phyloP scores from a whole-genome alignment of 2,113 vertebrate species.

The Vulpes lagopus region DNA sequence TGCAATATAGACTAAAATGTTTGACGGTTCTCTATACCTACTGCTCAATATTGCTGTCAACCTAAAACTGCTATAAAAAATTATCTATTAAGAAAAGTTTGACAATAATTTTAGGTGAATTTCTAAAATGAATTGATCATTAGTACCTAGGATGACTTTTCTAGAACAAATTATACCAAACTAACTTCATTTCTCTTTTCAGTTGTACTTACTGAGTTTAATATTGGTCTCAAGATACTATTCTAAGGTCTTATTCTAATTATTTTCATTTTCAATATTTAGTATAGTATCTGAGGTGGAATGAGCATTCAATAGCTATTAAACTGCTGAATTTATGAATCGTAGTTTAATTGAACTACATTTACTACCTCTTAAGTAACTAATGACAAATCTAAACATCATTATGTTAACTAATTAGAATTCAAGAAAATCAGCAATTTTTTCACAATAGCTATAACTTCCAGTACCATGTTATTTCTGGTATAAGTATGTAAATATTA shows the following conservation, averaged over 20 bases:
- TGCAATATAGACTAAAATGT: not conserved
- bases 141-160: not conserved
- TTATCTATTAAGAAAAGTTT: not conserved
- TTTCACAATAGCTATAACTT: not conserved
- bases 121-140: not conserved
- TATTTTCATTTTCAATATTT: not conserved
- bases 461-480: not conserved
- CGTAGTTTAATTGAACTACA: not conserved
- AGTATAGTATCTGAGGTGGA: not conserved
- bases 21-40: not conserved
- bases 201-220: not conserved
- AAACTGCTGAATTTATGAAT: constrained; percentile 25
- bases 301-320: not conserved
- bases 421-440: not conserved
- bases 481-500: not conserved
- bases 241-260: not conserved
- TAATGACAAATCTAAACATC: not conserved
- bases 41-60: not conserved
- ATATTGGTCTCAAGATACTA: not conserved
- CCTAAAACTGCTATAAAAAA: not conserved
- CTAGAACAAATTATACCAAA: not conserved
- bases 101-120: not conserved
- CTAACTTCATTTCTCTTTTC: not conserved
- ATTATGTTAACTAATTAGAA: not conserved
- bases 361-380: not conserved